phyloP scores from a whole-genome alignment of 35 echinoderm and acorn worm species.

The Patiria miniata region DNA sequence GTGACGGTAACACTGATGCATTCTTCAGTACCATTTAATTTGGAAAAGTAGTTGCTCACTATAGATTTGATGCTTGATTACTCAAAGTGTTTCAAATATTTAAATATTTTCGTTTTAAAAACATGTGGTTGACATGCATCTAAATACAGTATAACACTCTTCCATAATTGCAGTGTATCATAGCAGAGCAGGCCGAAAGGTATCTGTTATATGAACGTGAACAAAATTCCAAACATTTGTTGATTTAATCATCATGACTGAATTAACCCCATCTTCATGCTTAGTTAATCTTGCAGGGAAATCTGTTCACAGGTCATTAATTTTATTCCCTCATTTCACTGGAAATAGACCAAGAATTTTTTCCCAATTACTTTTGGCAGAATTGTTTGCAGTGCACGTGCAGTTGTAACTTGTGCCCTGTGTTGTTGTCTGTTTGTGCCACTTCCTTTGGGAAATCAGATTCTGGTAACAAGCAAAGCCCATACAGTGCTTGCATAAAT shows the following conservation, averaged over 20 bases:
- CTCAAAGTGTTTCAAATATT: too few species aligned
- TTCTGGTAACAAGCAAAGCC: background rate
- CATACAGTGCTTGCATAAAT: background rate
- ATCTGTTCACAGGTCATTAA: background rate
- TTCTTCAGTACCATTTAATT: too few species aligned
- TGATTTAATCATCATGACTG: background rate
- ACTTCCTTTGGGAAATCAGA: constrained; percentile 15
- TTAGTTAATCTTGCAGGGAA: background rate
- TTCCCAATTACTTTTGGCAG: background rate
- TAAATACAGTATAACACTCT: too few species aligned
- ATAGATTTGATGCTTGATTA: too few species aligned
- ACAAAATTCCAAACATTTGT: too few species aligned
- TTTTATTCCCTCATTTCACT: background rate
- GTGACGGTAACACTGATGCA: too few species aligned
- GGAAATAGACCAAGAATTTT: background rate
- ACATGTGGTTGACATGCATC: too few species aligned
- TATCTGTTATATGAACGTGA: too few species aligned
- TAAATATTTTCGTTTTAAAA: too few species aligned
- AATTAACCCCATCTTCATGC: constrained; percentile 4
- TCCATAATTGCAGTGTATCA: too few species aligned
- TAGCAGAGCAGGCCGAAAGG: too few species aligned
- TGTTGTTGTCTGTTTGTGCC: background rate
- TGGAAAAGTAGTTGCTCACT: too few species aligned
- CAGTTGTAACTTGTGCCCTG: background rate
- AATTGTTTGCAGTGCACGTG: background rate